Evolutionary conservation across 2,797 vertebrate genomes (phyloP).

Genomic region (Silurus lanzhouensis): DNA sequence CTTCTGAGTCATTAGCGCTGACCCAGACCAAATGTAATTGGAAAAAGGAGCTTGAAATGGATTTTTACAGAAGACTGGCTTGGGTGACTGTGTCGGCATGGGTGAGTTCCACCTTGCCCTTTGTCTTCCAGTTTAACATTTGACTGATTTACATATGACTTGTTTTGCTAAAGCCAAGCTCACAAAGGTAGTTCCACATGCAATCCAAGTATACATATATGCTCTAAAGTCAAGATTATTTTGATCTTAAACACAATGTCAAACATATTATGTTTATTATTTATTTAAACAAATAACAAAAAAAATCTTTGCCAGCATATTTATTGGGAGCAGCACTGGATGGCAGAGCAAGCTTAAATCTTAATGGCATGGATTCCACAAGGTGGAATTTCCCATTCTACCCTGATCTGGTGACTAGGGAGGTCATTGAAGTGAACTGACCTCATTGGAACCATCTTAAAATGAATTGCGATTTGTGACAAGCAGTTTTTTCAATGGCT

Average conservation of each 20-base stretch:
- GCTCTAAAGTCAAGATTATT: background rate
- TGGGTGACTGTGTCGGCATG: background rate
- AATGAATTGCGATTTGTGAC: no score
- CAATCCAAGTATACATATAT: background rate
- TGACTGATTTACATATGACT: background rate
- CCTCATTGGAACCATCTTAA: no score
- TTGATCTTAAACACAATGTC: background rate
- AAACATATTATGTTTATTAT: background rate
- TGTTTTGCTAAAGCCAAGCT: background rate
- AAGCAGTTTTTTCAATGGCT: no score
- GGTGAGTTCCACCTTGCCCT: background rate
- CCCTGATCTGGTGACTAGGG: no score
- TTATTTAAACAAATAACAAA: background rate
- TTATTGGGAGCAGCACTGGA: background rate
- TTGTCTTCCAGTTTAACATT: background rate
- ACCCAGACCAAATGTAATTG: constrained; percentile 33
- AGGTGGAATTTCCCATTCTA: no score
- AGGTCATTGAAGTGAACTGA: no score
- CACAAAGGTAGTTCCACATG: background rate
- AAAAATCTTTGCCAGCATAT: background rate
- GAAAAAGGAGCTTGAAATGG: constrained; percentile 13
- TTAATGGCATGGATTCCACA: background rate
- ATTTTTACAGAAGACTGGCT: constrained; percentile 25
- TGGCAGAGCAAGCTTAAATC: no score
- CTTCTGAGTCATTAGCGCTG: constrained; percentile 32